phyloP scores from a whole-genome alignment of 2,113 vertebrate species.

The Corvus hawaiiensis region DNA sequence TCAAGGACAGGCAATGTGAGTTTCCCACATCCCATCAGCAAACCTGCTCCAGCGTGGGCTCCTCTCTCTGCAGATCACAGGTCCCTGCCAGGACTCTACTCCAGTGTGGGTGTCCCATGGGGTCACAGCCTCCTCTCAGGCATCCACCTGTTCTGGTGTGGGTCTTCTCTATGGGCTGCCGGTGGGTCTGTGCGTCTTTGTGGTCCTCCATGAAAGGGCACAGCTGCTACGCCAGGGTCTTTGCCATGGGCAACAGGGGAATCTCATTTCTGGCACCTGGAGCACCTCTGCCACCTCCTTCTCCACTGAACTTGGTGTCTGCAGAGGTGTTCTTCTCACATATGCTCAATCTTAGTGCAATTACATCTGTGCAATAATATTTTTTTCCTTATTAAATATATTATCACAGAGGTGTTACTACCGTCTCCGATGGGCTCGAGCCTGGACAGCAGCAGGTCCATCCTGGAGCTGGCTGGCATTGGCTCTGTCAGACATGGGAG shows the following conservation, averaged over 20 bases:
- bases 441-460: background rate
- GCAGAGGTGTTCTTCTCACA: background rate
- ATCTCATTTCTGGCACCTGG: background rate
- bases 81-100: background rate
- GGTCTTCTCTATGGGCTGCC: background rate
- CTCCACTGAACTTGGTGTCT: background rate
- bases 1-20: rapidly evolving
- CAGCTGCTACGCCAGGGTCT: background rate
- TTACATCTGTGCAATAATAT: background rate
- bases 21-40: background rate
- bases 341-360: background rate
- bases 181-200: rapidly evolving
- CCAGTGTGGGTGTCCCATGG: rapidly evolving
- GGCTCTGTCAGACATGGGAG: background rate
- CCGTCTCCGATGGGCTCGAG: background rate
- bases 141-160: background rate
- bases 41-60: rapidly evolving
- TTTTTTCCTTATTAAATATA: background rate
- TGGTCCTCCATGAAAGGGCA: background rate
- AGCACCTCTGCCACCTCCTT: background rate
- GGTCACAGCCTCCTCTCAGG: background rate
- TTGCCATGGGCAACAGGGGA: background rate
- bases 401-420: background rate
- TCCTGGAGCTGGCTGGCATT: background rate
- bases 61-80: no score